Evolutionary conservation across 2,888 invertebrate species (phyloP), one percentile per base, ranked within the genome.

Genomic region (Acleris literana): DNA sequence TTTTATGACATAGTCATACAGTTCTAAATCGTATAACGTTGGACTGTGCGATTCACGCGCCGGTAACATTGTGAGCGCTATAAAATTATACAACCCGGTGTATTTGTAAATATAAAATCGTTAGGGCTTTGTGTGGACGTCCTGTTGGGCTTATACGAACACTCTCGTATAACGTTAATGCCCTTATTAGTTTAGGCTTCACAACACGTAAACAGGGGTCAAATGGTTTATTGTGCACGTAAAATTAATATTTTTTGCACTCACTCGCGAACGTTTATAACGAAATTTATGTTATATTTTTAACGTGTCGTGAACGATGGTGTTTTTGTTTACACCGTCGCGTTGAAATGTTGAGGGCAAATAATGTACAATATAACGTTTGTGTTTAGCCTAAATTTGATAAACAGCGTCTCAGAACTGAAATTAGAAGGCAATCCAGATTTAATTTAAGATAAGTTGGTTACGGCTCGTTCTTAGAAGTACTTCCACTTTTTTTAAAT

Each of bases 81-180:
- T 88, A 88, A 87, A 89, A 85, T 86, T 86, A 85, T 88, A 87
- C 76, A 83, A 83, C 79, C 77, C 78, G 70, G 74, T 61, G 78
- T 86, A 85, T 88, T 90, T 86, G 85, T 82, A 87, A 87, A 89
- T 84, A 88, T 83, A 79, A 80, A 66, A 81, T 85, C 80, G 83
- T 85, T 79, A 84, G 82, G 76, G 81, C 83, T 84, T 88, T 85
- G 83, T 85, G 75, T 76, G 74, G 75, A 79, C 80, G 78, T 79
- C 80, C 82, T 78, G 81, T 80, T 72, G 82, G 70, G 82, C 76
- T 72, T 78, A 66, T 61, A 56, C 52, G 51, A 74, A 39, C 13
- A 39, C 13, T 39, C 79, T 83, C 82, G 76, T 85, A 85, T 87
- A 86, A 84, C 83, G 85, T 87, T 89, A 87, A 87, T 86, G 76